Percentiles rank a stretch among this genome's conserved stretches.
phyloP scores from a whole-genome alignment of 2,888 invertebrate species.

The Ormyrus rosae region DNA sequence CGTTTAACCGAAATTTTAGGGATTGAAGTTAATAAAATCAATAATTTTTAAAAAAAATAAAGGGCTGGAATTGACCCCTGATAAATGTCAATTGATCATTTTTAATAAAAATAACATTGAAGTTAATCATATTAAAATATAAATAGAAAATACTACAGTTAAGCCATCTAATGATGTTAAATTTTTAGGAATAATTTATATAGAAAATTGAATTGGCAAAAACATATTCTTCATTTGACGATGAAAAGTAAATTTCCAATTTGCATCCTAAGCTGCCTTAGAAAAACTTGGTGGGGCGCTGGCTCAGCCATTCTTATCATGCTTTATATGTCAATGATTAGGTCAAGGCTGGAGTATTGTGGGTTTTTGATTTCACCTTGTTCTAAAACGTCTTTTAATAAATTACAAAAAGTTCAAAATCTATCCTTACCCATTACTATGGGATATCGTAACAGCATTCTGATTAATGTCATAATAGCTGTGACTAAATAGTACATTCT shows the following conservation, averaged over 20 bases:
- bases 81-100: conserved; percentile 49
- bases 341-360: conserved; percentile 48
- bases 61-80: conserved; percentile 36
- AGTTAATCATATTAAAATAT: not conserved
- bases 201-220: conserved; percentile 39
- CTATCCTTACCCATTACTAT: conserved; percentile 43
- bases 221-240: conserved; percentile 20
- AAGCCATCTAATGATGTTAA: conserved; percentile 15
- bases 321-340: conserved; percentile 29
- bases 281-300: conserved; percentile 52
- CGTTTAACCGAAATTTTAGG: not conserved
- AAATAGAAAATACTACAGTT: conserved; percentile 9
- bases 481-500: conserved; percentile 49
- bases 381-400: conserved; percentile 3
- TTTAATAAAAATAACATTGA: conserved; percentile 39
- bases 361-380: conserved; percentile 40
- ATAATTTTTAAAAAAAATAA: not conserved
- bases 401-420: conserved; percentile 48
- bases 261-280: conserved; percentile 40
- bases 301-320: conserved; percentile 17
- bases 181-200: conserved; percentile 52
- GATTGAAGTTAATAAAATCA: not conserved
- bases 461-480: conserved; percentile 48
- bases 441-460: conserved; percentile 51
- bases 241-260: conserved; percentile 30